Conservation (phyloP, 2,797 vertebrate genomes). For the Triplophysa yarkandensis region DNA sequence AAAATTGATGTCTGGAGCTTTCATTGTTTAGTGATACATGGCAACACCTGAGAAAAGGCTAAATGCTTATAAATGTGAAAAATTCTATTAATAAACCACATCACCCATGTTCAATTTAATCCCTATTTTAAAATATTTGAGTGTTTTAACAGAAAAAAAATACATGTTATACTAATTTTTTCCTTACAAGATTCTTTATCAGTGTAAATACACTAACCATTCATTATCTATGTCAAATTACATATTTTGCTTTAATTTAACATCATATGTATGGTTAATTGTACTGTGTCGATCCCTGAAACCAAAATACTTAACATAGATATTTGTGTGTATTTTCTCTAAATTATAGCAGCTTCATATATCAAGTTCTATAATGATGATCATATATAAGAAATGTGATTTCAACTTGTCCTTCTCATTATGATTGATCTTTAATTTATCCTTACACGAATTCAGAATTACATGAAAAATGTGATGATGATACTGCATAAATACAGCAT, state of each 20-base stretch:
- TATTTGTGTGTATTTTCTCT: background rate
- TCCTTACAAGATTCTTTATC: background rate
- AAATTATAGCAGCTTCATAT: background rate
- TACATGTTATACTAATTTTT: slow-evolving; percentile 13
- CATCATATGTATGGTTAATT: background rate
- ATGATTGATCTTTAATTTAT: slow-evolving; percentile 13
- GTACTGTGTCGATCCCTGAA: background rate
- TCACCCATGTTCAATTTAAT: slow-evolving; percentile 13
- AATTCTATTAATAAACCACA: slow-evolving; percentile 52
- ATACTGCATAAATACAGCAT: background rate
- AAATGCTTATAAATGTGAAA: slow-evolving; percentile 41
- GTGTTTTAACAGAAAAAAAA: slow-evolving; percentile 29
- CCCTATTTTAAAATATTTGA: slow-evolving; percentile 16
- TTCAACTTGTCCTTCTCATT: background rate
- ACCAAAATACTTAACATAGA: background rate
- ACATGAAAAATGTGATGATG: background rate
- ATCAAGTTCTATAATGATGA: background rate
- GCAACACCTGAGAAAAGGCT: slow-evolving; percentile 36
- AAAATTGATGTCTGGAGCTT: slow-evolving; percentile 53
- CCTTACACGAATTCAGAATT: slow-evolving; percentile 14
- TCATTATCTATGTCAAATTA: background rate
- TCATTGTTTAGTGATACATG: slow-evolving; percentile 35
- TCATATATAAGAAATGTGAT: background rate
- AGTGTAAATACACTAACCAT: background rate
- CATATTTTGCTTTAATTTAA: background rate